Conservation (phyloP, 1,140 invertebrate species). For the Dysdera silvatica region DNA sequence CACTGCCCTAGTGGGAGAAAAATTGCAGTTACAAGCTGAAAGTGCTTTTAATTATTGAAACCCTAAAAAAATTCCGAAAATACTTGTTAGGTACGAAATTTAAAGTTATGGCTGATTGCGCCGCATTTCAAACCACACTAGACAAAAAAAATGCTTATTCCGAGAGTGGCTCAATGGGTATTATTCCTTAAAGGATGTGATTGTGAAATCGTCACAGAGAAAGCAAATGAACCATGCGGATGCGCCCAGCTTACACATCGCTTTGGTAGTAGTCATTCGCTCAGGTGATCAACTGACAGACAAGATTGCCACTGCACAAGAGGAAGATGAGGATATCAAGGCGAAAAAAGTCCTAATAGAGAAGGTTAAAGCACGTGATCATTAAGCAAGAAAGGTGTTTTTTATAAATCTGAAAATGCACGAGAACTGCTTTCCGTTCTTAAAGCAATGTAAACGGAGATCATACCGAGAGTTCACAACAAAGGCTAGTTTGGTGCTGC, state of each 20-base stretch:
- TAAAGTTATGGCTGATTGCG: not conserved
- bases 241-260: not conserved
- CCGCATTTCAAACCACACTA: not conserved
- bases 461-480: not conserved
- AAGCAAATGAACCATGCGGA: slow-evolving; percentile 5
- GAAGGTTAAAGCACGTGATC: not conserved
- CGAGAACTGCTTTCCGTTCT: not conserved
- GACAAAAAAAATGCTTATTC: not conserved
- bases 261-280: not conserved
- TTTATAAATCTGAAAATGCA: not conserved
- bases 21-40: slow-evolving; percentile 3
- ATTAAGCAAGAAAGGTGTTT: not conserved
- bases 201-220: not conserved
- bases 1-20: not conserved
- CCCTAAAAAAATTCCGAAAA: not conserved
- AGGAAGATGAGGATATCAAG: not conserved
- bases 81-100: slow-evolving; percentile 16
- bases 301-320: not conserved
- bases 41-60: not conserved
- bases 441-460: not conserved
- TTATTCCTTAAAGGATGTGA: slow-evolving; percentile 3
- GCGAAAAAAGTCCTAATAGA: not conserved
- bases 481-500: not conserved
- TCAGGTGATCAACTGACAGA: not conserved
- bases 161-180: not conserved